phyloP scores from a whole-genome alignment of 2,113 vertebrate species.

The Upupa epops region DNA sequence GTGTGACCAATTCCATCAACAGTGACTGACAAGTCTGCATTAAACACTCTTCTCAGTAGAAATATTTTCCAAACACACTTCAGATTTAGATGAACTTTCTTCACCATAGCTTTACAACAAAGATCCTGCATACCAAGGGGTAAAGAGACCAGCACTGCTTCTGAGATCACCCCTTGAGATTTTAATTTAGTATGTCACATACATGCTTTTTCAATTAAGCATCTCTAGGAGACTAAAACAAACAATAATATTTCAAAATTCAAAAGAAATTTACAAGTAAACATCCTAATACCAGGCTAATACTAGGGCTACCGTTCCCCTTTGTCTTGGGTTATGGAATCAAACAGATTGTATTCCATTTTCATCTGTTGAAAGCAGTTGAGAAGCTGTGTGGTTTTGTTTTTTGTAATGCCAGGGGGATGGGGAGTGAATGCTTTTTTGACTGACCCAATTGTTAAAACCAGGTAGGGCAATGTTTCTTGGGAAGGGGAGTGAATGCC shows the following conservation, averaged over 20 bases:
- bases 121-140: not conserved
- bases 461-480: no score
- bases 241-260: not conserved
- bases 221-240: not conserved
- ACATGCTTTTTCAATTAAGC: not conserved
- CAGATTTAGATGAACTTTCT: not conserved
- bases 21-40: not conserved
- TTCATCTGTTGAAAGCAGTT: no score
- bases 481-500: no score
- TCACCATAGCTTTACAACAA: not conserved
- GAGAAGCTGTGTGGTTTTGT: no score
- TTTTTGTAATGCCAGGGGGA: no score
- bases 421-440: no score
- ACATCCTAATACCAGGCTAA: not conserved
- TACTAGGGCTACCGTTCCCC: not conserved
- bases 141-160: not conserved
- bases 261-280: not conserved
- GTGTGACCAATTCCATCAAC: not conserved
- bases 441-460: no score
- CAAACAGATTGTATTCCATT: no score
- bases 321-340: no score
- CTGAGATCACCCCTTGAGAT: not conserved
- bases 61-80: not conserved
- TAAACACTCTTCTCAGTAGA: rapidly evolving
- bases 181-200: not conserved